These are phyloP conservation scores for Lepas anatifera DNA, from an alignment of 2,888 invertebrate genomes.

Conservation along the genomic window DNA sequence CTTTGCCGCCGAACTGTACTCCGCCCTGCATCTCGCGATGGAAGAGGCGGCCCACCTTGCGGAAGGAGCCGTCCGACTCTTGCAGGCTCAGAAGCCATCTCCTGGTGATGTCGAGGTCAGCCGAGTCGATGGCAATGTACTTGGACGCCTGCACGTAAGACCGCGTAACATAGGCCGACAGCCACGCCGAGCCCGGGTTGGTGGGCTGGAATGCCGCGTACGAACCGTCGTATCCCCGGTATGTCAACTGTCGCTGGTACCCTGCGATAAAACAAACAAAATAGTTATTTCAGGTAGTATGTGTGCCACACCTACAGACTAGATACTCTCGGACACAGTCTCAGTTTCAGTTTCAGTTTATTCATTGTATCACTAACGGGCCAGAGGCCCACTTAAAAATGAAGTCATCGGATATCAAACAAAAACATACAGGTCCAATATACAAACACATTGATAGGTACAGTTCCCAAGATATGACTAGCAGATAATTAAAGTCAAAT, in stretches of 20 bases:
- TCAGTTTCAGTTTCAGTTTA: too few species aligned
- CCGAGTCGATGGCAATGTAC: slow-evolving; percentile 16
- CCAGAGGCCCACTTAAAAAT: too few species aligned
- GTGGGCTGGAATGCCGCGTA: slow-evolving; percentile 50
- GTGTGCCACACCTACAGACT: too few species aligned
- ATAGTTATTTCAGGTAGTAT: too few species aligned
- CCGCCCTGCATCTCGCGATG: slow-evolving; percentile 4
- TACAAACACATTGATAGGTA: too few species aligned
- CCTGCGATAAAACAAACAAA: too few species aligned
- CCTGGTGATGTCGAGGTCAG: background rate
- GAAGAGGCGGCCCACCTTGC: slow-evolving; percentile 1
- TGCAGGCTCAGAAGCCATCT: slow-evolving; percentile 14
- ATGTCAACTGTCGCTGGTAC: slow-evolving; percentile 63
- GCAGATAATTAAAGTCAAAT: too few species aligned
- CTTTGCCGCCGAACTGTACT: slow-evolving; percentile 28
- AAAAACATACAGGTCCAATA: too few species aligned
- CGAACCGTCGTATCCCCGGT: slow-evolving; percentile 58
- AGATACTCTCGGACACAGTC: too few species aligned
- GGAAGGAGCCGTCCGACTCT: slow-evolving; percentile 15
- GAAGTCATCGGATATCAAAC: too few species aligned
- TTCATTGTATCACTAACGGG: too few species aligned
- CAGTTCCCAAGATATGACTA: too few species aligned
- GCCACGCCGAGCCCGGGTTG: slow-evolving; percentile 17
- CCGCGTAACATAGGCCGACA: slow-evolving; percentile 18
- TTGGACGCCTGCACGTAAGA: slow-evolving; percentile 14